These are phyloP conservation scores for Bicyclus anynana DNA, from an alignment of 1,140 invertebrate genomes.

Conservation along the genomic window DNA sequence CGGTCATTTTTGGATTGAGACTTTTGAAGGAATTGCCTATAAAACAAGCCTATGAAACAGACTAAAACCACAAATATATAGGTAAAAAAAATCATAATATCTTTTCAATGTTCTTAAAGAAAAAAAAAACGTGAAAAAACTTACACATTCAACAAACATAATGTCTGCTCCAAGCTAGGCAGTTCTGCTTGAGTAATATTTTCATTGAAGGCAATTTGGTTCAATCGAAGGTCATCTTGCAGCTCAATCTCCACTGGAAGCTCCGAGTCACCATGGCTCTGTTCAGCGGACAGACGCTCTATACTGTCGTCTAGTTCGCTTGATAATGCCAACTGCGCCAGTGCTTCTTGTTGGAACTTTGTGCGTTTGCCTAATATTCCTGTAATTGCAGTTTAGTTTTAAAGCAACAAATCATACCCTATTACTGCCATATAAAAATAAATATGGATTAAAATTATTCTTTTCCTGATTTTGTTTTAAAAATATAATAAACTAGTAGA, in stretches of 20 bases:
- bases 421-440: too few species aligned
- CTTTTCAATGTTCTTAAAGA: too few species aligned
- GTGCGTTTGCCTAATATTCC: constrained; percentile 93
- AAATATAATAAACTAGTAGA: too few species aligned
- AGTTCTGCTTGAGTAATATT: constrained; percentile 78
- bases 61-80: too few species aligned
- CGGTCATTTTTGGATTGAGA: constrained; percentile 88
- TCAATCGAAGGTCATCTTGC: constrained; percentile 90
- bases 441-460: too few species aligned
- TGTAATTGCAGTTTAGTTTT: too few species aligned
- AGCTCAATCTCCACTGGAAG: constrained; percentile 83
- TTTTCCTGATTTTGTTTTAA: too few species aligned
- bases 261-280: constrained; percentile 64
- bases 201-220: constrained; percentile 86
- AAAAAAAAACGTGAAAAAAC: too few species aligned
- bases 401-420: constrained; percentile 59
- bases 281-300: constrained; percentile 59
- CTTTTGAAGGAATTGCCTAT: constrained; percentile 71
- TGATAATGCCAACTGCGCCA: constrained; percentile 88
- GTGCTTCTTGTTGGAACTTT: constrained; percentile 88
- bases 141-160: constrained; percentile 84
- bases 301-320: constrained; percentile 75
- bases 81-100: too few species aligned
- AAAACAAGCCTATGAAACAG: too few species aligned
- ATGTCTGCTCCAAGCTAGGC: constrained; percentile 86